phyloP scores from a whole-genome alignment of 1,140 invertebrate genomes.

The Nymphalis io region DNA sequence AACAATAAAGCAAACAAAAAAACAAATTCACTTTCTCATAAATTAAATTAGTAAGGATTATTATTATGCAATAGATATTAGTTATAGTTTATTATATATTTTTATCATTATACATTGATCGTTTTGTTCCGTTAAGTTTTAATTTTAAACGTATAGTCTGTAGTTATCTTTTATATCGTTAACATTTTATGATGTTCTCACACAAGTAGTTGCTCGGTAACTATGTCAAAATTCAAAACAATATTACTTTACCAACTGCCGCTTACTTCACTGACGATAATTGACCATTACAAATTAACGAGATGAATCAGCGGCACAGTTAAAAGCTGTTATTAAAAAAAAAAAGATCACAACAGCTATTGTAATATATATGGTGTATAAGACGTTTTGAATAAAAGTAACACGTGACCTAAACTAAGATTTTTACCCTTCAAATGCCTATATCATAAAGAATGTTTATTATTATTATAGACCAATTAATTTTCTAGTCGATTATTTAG shows the following conservation, averaged over 20 bases:
- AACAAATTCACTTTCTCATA: too few species aligned
- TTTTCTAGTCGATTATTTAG: too few species aligned
- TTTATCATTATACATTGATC: too few species aligned
- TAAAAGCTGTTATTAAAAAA: background rate
- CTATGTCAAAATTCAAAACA: constrained; percentile 12
- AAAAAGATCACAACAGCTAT: background rate
- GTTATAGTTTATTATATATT: background rate
- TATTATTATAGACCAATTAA: too few species aligned
- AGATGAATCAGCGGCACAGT: constrained; percentile 9
- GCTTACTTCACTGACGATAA: constrained; percentile 26
- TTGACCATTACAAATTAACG: constrained; percentile 42
- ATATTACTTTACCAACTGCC: constrained; percentile 10
- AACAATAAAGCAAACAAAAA: too few species aligned
- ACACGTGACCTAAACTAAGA: too few species aligned
- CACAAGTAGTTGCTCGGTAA: constrained; percentile 3
- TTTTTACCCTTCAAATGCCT: too few species aligned
- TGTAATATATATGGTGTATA: background rate
- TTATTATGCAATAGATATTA: background rate
- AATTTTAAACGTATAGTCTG: too few species aligned
- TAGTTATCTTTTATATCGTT: too few species aligned
- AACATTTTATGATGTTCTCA: background rate
- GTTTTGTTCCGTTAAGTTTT: too few species aligned
- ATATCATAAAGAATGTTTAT: too few species aligned
- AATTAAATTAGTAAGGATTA: too few species aligned
- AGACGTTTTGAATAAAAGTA: background rate